Percentiles rank a stretch among this genome's conserved stretches.
phyloP scores from a whole-genome alignment of 2,113 vertebrate genomes.

The Chamaetylas fuelleborni region DNA sequence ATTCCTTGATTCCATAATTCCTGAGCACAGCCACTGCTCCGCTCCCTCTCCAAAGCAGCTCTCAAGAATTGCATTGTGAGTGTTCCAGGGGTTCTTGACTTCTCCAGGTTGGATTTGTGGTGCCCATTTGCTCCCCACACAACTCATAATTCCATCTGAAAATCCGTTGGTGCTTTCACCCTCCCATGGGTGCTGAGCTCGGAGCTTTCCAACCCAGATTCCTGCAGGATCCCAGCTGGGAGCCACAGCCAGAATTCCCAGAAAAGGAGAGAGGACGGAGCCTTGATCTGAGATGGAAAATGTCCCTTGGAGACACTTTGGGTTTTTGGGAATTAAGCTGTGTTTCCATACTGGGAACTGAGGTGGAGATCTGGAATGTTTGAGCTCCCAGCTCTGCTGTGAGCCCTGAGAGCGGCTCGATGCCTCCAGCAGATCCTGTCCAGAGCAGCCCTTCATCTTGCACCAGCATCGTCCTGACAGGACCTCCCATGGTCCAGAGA shows the following conservation, averaged over 20 bases:
- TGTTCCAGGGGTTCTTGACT: neutral
- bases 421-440: no score
- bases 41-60: neutral
- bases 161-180: neutral
- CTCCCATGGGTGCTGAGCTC: rapidly evolving
- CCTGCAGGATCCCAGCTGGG: neutral
- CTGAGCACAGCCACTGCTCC: rapidly evolving
- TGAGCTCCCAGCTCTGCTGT: neutral
- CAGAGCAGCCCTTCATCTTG: neutral
- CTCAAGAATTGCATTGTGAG: neutral
- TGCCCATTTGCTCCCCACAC: neutral
- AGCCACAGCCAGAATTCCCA: neutral
- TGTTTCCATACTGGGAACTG: neutral
- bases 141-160: neutral
- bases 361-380: neutral
- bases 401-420: neutral
- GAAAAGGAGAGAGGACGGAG: neutral
- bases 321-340: rapidly evolving
- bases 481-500: neutral
- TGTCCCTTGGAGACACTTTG: neutral
- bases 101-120: neutral
- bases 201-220: neutral
- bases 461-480: rapidly evolving
- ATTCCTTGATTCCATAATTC: neutral
- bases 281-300: neutral